phyloP scores from a whole-genome alignment of 1,140 invertebrate species.

The Ostrea edulis region DNA sequence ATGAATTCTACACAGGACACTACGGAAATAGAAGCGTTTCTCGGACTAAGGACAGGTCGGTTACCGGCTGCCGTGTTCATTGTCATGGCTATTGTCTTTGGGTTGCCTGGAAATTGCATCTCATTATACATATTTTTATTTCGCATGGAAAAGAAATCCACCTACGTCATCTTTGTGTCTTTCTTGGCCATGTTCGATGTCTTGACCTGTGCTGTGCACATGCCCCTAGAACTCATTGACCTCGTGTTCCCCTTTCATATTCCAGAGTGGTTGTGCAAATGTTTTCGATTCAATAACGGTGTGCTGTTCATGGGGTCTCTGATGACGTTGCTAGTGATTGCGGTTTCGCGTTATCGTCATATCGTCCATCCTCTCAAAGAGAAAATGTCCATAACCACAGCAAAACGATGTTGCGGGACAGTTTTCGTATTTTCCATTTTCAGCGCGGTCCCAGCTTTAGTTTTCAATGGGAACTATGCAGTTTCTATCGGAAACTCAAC shows the following conservation, averaged over 20 bases:
- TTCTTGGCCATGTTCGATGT: not conserved
- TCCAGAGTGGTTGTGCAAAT: not conserved
- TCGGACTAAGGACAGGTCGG: not conserved
- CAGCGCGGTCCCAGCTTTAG: not conserved
- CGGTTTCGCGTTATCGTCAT: not conserved
- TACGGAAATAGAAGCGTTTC: not conserved
- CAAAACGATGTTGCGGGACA: not conserved
- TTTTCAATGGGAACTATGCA: not conserved
- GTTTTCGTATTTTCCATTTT: not conserved
- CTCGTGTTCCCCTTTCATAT: not conserved
- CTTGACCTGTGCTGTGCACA: not conserved
- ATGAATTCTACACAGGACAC: not conserved
- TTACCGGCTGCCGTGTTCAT: not conserved
- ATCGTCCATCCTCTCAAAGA: not conserved
- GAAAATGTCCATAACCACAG: not conserved
- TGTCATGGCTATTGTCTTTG: not conserved
- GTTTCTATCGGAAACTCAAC: not conserved
- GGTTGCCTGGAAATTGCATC: not conserved
- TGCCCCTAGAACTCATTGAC: not conserved
- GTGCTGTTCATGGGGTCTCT: not conserved
- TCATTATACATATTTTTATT: not conserved
- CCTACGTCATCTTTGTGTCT: not conserved
- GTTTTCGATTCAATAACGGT: constrained; percentile 2
- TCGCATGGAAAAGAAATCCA: not conserved
- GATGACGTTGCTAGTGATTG: not conserved